Percentiles rank a stretch among this genome's conserved stretches.
phyloP scores from a whole-genome alignment of 2,113 vertebrate species.

The Bostrychus sinensis region DNA sequence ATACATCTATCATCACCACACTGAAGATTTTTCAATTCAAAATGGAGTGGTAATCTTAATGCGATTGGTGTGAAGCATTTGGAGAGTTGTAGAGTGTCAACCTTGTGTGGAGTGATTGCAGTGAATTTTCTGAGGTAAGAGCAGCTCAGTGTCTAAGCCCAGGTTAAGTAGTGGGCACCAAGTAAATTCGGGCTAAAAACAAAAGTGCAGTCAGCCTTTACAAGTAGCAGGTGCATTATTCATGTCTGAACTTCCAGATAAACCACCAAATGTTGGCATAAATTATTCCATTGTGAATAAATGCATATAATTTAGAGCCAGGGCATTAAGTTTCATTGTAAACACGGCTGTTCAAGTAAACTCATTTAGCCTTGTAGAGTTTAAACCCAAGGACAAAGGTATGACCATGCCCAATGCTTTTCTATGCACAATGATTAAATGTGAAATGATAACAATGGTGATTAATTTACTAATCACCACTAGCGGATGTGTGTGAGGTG shows the following conservation, averaged over 20 bases:
- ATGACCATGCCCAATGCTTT: no score
- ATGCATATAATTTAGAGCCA: not conserved
- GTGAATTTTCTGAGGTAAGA: not conserved
- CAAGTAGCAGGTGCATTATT: not conserved
- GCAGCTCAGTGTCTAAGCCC: constrained; percentile 1
- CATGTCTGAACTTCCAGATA: not conserved
- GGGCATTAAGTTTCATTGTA: not conserved
- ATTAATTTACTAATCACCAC: no score
- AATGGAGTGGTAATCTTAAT: not conserved
- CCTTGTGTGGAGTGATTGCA: constrained; percentile 4
- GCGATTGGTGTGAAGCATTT: not conserved
- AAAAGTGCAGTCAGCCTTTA: constrained; percentile 1
- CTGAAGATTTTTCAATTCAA: not conserved
- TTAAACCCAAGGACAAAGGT: no score
- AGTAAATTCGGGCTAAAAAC: constrained; percentile 1
- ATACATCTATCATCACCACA: not conserved
- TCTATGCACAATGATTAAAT: no score
- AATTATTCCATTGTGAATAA: not conserved
- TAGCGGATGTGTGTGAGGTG: no score
- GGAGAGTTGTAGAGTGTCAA: no score
- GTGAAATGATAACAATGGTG: no score
- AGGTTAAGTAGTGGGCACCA: constrained; percentile 6
- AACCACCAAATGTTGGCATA: not conserved
- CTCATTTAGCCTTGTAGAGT: no score
- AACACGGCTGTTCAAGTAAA: not conserved